Percentiles rank a stretch among this genome's conserved stretches.
These are phyloP conservation scores for Pteruthius melanotis DNA, from an alignment of 2,113 vertebrate genomes.

Conservation along the genomic window DNA sequence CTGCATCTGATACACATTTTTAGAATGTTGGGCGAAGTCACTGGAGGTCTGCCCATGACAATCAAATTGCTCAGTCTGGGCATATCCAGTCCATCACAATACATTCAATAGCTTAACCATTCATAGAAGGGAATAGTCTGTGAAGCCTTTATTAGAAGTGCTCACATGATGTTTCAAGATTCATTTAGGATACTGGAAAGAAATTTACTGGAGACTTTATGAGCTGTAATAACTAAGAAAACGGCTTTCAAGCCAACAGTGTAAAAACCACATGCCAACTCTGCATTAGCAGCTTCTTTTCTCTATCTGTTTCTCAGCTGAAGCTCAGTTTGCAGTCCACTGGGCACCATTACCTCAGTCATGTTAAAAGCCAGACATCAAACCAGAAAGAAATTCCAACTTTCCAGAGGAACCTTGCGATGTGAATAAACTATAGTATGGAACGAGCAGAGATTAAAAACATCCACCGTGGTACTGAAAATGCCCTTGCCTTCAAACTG, in stretches of 20 bases:
- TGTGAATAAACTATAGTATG: not conserved
- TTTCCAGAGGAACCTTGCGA: constrained; percentile 4
- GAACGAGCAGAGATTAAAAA: constrained; percentile 53
- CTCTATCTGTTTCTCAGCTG: constrained; percentile 53
- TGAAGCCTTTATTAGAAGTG: constrained; percentile 24
- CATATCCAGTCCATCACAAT: not conserved
- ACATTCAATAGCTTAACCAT: constrained; percentile 7
- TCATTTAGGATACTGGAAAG: constrained; percentile 47
- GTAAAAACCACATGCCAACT: constrained; percentile 34
- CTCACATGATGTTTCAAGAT: constrained; percentile 36
- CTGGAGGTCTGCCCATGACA: not conserved
- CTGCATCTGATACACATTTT: not conserved
- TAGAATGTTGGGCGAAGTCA: not conserved
- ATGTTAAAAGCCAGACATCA: constrained; percentile 36
- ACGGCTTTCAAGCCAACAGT: constrained; percentile 40
- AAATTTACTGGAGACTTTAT: constrained; percentile 51
- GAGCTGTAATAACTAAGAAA: constrained; percentile 54
- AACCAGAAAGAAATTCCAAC: constrained; percentile 37
- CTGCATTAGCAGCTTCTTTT: constrained; percentile 40
- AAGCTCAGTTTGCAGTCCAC: constrained; percentile 37
- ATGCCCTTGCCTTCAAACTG: not conserved
- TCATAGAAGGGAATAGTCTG: constrained; percentile 3
- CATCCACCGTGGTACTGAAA: constrained; percentile 27
- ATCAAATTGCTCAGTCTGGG: not conserved
- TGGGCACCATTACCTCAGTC: constrained; percentile 39